A percentile compares a stretch with the other conserved stretches of the same genome.
phyloP scores from a whole-genome alignment of 2,797 vertebrate genomes.

The Acomys russatus region DNA sequence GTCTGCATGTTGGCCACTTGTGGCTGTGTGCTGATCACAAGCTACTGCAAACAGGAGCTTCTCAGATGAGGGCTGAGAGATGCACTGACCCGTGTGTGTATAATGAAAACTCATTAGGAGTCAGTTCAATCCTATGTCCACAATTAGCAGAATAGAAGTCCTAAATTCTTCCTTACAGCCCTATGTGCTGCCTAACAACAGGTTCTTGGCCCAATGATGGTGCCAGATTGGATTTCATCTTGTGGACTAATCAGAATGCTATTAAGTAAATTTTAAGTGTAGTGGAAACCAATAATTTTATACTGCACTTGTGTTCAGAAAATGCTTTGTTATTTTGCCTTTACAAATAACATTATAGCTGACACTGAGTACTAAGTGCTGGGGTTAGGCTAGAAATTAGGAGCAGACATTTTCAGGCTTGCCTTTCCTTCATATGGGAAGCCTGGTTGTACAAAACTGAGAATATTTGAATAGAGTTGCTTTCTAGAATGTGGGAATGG shows the following conservation, averaged over 20 bases:
- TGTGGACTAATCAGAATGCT: background rate
- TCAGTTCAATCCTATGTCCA: background rate
- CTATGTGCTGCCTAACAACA: background rate
- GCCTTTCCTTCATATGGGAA: background rate
- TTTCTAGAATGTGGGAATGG: background rate
- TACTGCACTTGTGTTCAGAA: slow-evolving; percentile 26
- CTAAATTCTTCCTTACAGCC: background rate
- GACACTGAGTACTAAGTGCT: background rate
- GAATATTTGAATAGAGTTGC: background rate
- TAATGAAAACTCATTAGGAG: background rate
- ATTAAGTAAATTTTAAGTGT: slow-evolving; percentile 33
- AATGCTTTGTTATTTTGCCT: slow-evolving; percentile 31
- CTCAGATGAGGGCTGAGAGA: background rate
- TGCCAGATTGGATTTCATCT: background rate
- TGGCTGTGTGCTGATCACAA: background rate
- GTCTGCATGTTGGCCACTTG: background rate
- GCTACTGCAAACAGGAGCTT: no score
- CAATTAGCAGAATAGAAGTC: background rate
- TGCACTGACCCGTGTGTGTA: background rate
- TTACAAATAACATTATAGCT: slow-evolving; percentile 22
- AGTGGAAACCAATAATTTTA: slow-evolving; percentile 22
- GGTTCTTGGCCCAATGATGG: background rate
- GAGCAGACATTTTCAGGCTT: background rate
- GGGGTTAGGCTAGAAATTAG: background rate
- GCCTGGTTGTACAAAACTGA: background rate